phyloP scores from a whole-genome alignment of 2,797 vertebrate genomes.

The Xyrichtys novacula region DNA sequence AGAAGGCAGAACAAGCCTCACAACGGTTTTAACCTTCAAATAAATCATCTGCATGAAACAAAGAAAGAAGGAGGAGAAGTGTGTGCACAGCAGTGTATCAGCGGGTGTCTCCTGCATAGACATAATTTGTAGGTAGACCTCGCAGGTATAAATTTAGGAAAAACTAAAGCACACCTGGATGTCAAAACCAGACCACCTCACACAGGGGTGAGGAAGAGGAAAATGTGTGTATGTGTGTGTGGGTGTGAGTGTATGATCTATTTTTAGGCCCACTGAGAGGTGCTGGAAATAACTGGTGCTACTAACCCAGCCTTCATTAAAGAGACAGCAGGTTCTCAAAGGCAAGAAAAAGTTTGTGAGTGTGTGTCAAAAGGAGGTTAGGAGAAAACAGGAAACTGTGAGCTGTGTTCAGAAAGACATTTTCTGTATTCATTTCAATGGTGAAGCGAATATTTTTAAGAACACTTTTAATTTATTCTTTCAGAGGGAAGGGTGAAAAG shows the following conservation, averaged over 20 bases:
- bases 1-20: background rate
- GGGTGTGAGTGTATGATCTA: slow-evolving; percentile 39
- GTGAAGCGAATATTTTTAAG: background rate
- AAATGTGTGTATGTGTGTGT: slow-evolving; percentile 8
- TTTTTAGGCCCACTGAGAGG: slow-evolving; percentile 69
- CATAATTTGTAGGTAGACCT: background rate
- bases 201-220: slow-evolving; percentile 42
- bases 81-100: background rate
- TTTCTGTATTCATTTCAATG: background rate
- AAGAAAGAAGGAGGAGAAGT: background rate
- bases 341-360: slow-evolving; percentile 22
- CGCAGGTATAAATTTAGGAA: slow-evolving; percentile 21
- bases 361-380: slow-evolving; percentile 6
- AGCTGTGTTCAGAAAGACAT: slow-evolving; percentile 1
- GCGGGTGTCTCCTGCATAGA: slow-evolving; percentile 9
- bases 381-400: background rate
- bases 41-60: background rate
- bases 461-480: background rate
- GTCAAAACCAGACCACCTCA: slow-evolving; percentile 54
- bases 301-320: slow-evolving; percentile 46
- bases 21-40: background rate
- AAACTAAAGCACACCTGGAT: slow-evolving; percentile 51
- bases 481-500: background rate
- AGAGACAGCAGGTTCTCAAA: slow-evolving; percentile 44
- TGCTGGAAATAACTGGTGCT: slow-evolving; percentile 65